Conservation (phyloP, 2,797 vertebrate species). For the Halcyon leucocephala region DNA sequence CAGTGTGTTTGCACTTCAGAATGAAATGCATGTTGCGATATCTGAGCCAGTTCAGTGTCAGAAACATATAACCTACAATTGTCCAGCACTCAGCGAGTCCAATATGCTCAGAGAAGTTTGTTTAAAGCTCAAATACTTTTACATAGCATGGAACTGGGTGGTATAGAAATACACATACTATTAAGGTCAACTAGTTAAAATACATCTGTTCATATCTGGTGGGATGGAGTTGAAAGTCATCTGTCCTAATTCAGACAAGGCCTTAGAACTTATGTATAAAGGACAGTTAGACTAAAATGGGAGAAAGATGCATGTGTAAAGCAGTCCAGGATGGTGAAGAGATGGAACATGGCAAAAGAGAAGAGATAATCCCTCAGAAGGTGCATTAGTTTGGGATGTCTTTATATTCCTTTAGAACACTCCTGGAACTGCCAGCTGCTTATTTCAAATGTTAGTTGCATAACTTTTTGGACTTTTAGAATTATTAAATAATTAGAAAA, state of each 20-base stretch:
- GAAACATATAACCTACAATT: background rate
- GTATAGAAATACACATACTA: background rate
- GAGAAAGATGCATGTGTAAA: background rate
- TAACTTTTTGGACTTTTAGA: background rate
- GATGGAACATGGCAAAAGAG: background rate
- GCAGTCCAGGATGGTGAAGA: background rate
- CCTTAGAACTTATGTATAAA: background rate
- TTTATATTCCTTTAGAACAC: background rate
- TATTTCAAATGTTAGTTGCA: background rate
- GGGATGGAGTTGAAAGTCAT: background rate
- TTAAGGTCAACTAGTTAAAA: background rate
- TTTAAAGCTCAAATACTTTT: background rate
- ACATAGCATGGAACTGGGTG: background rate
- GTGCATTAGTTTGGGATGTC: background rate
- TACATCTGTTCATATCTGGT: background rate
- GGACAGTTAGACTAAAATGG: background rate
- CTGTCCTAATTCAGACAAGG: background rate
- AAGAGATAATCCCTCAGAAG: background rate
- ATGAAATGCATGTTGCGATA: background rate
- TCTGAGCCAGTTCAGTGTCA: background rate
- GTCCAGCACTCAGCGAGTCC: background rate
- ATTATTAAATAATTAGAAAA: background rate
- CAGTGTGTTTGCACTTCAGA: background rate
- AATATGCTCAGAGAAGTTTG: background rate
- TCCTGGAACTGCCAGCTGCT: background rate